Base-by-base conservation (phyloP, 2,888 invertebrate species). In the Ormyrus rosae region DNA sequence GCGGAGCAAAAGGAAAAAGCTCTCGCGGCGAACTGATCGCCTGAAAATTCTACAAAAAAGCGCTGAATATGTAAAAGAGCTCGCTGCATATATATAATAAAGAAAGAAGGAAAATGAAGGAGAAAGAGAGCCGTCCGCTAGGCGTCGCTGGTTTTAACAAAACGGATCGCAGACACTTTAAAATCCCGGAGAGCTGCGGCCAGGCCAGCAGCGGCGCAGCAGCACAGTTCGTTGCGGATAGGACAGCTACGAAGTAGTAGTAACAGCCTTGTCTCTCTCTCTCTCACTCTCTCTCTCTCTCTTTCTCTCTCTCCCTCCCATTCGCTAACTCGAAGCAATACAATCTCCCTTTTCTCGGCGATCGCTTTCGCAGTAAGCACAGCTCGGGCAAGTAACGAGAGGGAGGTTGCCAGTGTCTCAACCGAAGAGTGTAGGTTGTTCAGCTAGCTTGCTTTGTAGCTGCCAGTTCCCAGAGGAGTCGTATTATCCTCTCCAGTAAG, bases 81-180 rank as follows among this genome's bases (percentile, higher is more conserved):
- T 34, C 34, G 34, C 34, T 34, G 34, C 34, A 34, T 34, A 34
- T 34, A 34, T 19, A 48, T 7, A 46, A 19, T 19, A 56, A 11
- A 55, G 53, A 64, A 45, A 64, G 48, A 64, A 13, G 55, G 46
- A 13, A 34, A 56, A 46, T 9, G 51, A 46, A 51, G 11, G 50
- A 11, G 46, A 71, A 19, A 45, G 71, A 61, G 19, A 58, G 48
- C n/a, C 46, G 34, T 64, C 78, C 78, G 72, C 78, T 78, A 78
- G 78, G 55, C 78, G 78, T 72, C 78, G 78, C 78, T 78, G 58
- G 34, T n/a, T 48, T 78, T 71, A 61, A 65, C 63, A 65, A 65
- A 71, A 60, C 65, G 56, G 46, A 71, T 55, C 46, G 10, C 10
- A 48, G 60, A 34, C 61, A 78, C 72, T 71, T 78, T 51, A 78